Conservation (phyloP, 2,113 vertebrate species). For the Apodemus sylvaticus region DNA sequence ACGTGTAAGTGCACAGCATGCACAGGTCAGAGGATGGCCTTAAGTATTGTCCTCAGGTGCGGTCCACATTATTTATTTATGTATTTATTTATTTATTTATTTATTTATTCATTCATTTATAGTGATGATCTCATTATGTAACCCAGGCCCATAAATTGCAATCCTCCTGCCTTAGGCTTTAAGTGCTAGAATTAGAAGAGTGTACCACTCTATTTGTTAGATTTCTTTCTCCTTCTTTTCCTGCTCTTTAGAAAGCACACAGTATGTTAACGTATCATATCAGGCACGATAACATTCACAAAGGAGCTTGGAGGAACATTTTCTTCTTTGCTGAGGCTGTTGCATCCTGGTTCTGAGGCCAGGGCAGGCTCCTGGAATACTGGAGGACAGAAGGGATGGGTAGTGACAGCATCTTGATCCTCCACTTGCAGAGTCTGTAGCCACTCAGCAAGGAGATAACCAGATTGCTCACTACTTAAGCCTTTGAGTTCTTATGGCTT, state of each 20-base stretch:
- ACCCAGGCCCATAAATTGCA: too few relatives aligned
- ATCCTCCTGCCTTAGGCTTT: too few relatives aligned
- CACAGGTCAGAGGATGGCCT: neutral
- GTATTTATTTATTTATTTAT: neutral
- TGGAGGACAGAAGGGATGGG: neutral
- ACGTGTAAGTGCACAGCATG: neutral
- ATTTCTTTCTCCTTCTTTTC: neutral
- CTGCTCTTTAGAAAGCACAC: neutral
- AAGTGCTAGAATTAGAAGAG: neutral
- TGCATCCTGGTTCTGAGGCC: neutral
- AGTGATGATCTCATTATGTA: too few relatives aligned
- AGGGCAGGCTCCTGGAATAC: neutral
- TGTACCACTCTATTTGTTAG: neutral
- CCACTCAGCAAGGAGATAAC: neutral
- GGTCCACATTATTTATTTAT: neutral
- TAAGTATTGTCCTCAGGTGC: neutral
- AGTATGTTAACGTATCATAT: neutral
- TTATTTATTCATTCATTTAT: too few relatives aligned
- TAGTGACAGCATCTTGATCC: neutral
- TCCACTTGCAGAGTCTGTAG: neutral
- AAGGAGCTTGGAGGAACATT: neutral
- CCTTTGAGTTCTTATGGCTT: conserved; percentile 36
- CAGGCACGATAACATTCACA: neutral
- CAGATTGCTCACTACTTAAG: neutral
- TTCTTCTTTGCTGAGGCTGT: neutral